A percentile compares a stretch with the other conserved stretches of the same genome.
These are phyloP conservation scores for Manis javanica DNA, from an alignment of 2,797 vertebrate species.

Conservation along the genomic window DNA sequence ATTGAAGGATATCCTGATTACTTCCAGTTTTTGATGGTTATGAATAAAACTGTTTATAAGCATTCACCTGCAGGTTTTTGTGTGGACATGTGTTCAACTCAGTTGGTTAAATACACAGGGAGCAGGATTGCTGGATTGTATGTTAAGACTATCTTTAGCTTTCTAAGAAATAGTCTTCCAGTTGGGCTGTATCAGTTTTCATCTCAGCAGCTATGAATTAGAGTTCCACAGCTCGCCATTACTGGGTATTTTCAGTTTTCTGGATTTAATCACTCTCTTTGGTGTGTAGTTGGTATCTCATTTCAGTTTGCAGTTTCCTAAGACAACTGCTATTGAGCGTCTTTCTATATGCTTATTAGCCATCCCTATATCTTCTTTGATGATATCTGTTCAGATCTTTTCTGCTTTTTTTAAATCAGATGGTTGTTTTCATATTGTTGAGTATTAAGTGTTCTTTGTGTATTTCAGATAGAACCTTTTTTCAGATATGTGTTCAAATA, in stretches of 20 bases:
- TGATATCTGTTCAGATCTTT: not conserved
- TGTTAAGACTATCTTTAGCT: not conserved
- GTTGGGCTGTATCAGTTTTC: not conserved
- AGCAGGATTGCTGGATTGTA: not conserved
- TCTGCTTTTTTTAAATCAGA: not conserved
- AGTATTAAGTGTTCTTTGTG: not conserved
- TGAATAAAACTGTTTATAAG: not conserved
- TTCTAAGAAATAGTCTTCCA: not conserved
- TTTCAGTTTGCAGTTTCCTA: not conserved
- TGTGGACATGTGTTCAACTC: not conserved
- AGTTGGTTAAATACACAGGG: not conserved
- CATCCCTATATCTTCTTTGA: not conserved
- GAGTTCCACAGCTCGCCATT: not conserved
- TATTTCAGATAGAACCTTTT: not conserved
- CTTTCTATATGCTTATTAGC: not conserved
- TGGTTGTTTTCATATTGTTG: not conserved
- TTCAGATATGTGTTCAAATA: not conserved
- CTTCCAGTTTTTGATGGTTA: not conserved
- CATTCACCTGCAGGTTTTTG: not conserved
- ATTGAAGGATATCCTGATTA: not conserved
- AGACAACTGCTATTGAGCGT: not conserved
- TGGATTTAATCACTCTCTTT: not conserved
- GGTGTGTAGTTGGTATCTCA: not conserved
- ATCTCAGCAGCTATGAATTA: not conserved
- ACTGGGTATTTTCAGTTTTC: not conserved